A percentile compares a stretch with the other conserved stretches of the same genome.
These are phyloP conservation scores for Meandrina meandrites DNA, from an alignment of 92 coral and sea anemone genomes.

Conservation along the genomic window DNA sequence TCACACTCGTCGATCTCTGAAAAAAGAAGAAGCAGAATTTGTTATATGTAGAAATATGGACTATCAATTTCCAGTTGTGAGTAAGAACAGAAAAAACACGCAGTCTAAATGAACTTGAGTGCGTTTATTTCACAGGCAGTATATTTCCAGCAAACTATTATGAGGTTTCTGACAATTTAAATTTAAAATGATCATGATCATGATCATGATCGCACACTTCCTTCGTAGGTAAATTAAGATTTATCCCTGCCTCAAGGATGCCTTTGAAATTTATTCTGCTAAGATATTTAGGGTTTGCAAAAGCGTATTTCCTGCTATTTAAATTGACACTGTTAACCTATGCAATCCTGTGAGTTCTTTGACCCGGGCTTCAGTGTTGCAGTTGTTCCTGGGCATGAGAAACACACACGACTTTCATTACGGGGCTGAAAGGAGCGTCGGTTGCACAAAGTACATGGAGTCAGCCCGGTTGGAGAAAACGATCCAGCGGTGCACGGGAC, in stretches of 20 bases:
- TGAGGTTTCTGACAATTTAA: too few species aligned
- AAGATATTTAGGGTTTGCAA: not conserved
- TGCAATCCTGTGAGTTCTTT: slow-evolving; percentile 55
- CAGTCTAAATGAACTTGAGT: too few species aligned
- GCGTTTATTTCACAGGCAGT: too few species aligned
- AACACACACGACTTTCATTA: slow-evolving; percentile 61
- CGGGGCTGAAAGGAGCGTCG: slow-evolving; percentile 71
- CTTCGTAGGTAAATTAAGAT: too few species aligned
- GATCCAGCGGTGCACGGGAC: slow-evolving; percentile 67
- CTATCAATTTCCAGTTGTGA: too few species aligned
- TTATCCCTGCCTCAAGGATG: too few species aligned
- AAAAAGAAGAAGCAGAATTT: not conserved
- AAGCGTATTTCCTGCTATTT: not conserved
- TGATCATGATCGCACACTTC: too few species aligned
- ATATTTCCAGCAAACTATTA: too few species aligned
- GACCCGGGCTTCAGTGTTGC: slow-evolving; percentile 56
- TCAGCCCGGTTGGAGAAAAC: slow-evolving; percentile 68
- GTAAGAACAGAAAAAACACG: too few species aligned
- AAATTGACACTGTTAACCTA: slow-evolving; percentile 32
- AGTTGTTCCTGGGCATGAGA: slow-evolving; percentile 71
- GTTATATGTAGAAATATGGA: not conserved
- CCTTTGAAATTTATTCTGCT: too few species aligned
- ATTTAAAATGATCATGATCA: too few species aligned
- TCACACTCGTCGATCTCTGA: slow-evolving; percentile 61
- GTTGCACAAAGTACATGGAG: slow-evolving; percentile 64